Evolutionary conservation across 2,888 invertebrate species (phyloP), one percentile per base, ranked within the genome.

Genomic region (Hetaerina titia): DNA sequence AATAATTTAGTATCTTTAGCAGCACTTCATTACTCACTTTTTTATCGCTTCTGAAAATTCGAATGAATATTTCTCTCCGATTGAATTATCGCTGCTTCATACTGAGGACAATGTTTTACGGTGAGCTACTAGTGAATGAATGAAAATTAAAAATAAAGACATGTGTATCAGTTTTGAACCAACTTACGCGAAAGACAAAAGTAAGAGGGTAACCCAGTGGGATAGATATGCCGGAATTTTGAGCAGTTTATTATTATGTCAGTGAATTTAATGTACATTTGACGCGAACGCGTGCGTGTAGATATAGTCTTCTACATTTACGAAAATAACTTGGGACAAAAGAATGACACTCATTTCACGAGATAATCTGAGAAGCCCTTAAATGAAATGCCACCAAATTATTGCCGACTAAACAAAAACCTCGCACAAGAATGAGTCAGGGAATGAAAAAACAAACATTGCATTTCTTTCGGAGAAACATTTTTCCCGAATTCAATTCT

Each of bases 401-500:
- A 64, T 69, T n/a, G 69, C 69, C 8, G 69, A n/a, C 19, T 69
- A 69, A 69, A 69, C 69, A 69, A 22, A 64, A 64, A 64, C 15
- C 7, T 19, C 64, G 22, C 7, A 19, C 15, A 64, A 64, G 64
- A 69, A 22, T 22, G n/a, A 69, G 64, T 7, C 2, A 69, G 22
- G 69, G 11, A 22, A 22, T 17, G 19, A 90, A 90, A 60, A 90
- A 69, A 22, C 64, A 90, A 90, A 63, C 31, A 90, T 45, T 45
- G 63, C 57, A 31, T 90, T 31, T 45, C 64, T 90, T 64, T 45
- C 19, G 31, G 64, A 90, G 63, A 63, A 90, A 64, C 63, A 90
- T 31, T 64, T 64, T 64, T 69, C 63, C 90, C 63, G 64, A 31
- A 90, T 90, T 90, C 90, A 90, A 90, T 90, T 90, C 90, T 31